phyloP scores from a whole-genome alignment of 37 sponge, comb jelly and placozoan genomes.

The Chondrosia reniformis region DNA sequence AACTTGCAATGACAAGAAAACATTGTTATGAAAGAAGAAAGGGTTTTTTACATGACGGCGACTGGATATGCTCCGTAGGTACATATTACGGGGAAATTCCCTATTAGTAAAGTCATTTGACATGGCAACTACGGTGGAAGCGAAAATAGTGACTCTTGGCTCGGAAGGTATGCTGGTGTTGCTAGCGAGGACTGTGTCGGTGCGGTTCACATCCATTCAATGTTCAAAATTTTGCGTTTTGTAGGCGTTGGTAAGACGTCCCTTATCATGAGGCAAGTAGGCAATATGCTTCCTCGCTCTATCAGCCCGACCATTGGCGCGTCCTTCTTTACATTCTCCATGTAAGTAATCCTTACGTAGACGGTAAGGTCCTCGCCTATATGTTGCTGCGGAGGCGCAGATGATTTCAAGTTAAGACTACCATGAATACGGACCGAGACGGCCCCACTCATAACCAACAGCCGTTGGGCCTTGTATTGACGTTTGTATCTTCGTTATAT shows the following conservation, averaged over 20 bases:
- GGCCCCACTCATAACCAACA: too few species aligned
- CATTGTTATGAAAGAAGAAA: too few species aligned
- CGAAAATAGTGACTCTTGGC: slow-evolving; percentile 84
- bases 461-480: not conserved
- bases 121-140: slow-evolving; percentile 48
- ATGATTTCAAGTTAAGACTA: too few species aligned
- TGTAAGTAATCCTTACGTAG: slow-evolving; percentile 40
- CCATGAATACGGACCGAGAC: too few species aligned
- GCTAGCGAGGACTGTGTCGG: not conserved
- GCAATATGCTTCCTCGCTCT: slow-evolving; percentile 50
- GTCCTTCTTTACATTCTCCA: slow-evolving; percentile 87
- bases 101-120: too few species aligned
- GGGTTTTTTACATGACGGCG: too few species aligned
- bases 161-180: slow-evolving; percentile 70
- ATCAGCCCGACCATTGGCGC: slow-evolving; percentile 91
- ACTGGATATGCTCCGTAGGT: too few species aligned
- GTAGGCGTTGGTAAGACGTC: slow-evolving; percentile 94
- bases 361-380: too few species aligned
- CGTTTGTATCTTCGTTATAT: too few species aligned
- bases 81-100: too few species aligned
- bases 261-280: slow-evolving; percentile 78
- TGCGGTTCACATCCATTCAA: not conserved
- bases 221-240: not conserved
- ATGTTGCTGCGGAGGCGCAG: too few species aligned
- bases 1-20: too few species aligned